A percentile compares a stretch with the other conserved stretches of the same genome.
Conservation (phyloP, 2,888 invertebrate species). For the Esperia sulphurella region DNA sequence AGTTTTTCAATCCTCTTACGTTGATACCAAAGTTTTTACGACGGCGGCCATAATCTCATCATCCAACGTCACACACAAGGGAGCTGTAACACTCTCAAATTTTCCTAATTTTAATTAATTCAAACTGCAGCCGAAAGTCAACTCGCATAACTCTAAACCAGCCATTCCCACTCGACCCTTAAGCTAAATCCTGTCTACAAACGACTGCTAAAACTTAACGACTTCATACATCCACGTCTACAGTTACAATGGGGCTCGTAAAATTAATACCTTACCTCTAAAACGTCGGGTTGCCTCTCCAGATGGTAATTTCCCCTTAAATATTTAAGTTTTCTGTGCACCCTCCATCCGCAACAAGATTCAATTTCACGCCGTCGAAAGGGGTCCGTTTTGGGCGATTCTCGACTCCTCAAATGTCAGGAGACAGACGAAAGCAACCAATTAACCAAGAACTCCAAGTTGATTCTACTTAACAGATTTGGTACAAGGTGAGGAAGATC, state of each 20-base stretch:
- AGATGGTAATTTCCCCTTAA: constrained; percentile 70
- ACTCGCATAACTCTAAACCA: constrained; percentile 40
- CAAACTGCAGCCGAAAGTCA: constrained; percentile 39
- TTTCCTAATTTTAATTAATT: constrained; percentile 69
- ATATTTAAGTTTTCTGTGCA: constrained; percentile 74
- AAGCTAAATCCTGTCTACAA: constrained; percentile 52
- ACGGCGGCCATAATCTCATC: constrained; percentile 45
- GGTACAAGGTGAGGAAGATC: constrained; percentile 37
- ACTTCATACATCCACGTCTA: constrained; percentile 64
- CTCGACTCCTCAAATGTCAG: constrained; percentile 67
- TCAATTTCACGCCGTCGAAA: constrained; percentile 77
- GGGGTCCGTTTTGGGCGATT: constrained; percentile 64
- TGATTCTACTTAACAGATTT: constrained; percentile 21
- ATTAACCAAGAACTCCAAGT: constrained; percentile 39
- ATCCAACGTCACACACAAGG: constrained; percentile 31
- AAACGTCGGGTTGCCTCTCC: constrained; percentile 56
- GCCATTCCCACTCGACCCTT: constrained; percentile 28
- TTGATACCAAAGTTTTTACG: constrained; percentile 51
- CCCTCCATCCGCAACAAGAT: constrained; percentile 75
- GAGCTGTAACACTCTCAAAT: constrained; percentile 37
- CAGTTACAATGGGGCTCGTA: constrained; percentile 63
- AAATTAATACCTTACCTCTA: constrained; percentile 75
- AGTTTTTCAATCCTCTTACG: constrained; percentile 9
- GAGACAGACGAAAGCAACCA: constrained; percentile 60
- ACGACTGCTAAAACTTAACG: constrained; percentile 69